A percentile compares a stretch with the other conserved stretches of the same genome.
These are phyloP conservation scores for Volucella inflata DNA, from an alignment of 2,888 invertebrate genomes.

Conservation along the genomic window DNA sequence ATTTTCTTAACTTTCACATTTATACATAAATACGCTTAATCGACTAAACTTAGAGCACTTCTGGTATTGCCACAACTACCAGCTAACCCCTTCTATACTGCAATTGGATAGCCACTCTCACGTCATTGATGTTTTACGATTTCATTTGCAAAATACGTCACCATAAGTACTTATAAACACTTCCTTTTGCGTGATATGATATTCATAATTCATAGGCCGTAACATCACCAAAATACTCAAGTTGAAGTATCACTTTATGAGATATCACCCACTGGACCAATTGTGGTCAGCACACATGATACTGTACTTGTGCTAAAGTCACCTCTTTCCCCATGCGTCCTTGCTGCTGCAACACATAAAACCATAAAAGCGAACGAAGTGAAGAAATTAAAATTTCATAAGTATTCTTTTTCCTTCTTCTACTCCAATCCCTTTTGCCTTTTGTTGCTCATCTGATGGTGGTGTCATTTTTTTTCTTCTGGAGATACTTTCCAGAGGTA, in stretches of 20 bases:
- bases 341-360: background rate
- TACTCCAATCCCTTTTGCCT: constrained; percentile 7
- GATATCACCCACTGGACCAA: constrained; percentile 23
- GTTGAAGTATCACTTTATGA: constrained; percentile 10
- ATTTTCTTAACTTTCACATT: too few relatives aligned
- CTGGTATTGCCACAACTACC: too few relatives aligned
- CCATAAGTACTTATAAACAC: too few relatives aligned
- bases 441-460: constrained; percentile 13
- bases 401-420: background rate
- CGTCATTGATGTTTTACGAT: too few relatives aligned
- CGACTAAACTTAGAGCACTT: too few relatives aligned
- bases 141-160: too few relatives aligned
- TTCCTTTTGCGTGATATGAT: background rate
- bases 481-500: background rate
- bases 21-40: too few relatives aligned
- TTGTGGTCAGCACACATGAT: constrained; percentile 12
- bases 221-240: constrained; percentile 6
- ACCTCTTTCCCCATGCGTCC: background rate
- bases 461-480: background rate
- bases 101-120: too few relatives aligned
- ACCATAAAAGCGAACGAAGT: constrained; percentile 6
- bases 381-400: constrained; percentile 27
- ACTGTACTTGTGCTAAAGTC: background rate
- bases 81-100: too few relatives aligned
- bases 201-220: constrained; percentile 7